Evolutionary conservation across 1,140 invertebrate genomes (phyloP).

Genomic region (Lordiphosa collinella): DNA sequence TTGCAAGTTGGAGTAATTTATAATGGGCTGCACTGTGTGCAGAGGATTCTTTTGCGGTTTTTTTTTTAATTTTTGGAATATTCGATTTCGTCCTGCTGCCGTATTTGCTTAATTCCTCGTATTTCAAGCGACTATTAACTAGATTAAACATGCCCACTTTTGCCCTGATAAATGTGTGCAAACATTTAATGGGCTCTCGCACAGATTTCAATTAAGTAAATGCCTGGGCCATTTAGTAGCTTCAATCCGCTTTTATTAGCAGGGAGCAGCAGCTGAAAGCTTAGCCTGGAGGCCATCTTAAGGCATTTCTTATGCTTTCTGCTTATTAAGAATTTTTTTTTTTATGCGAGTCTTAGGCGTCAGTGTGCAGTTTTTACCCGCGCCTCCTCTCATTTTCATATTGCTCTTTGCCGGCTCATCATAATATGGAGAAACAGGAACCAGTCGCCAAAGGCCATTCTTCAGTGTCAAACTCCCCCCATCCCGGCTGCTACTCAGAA

Average conservation of each 20-base stretch:
- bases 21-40: no score
- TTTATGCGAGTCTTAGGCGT: conserved; percentile 38
- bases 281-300: conserved; percentile 4
- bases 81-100: no score
- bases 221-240: conserved; percentile 61
- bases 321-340: conserved; percentile 62
- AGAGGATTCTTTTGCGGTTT: no score
- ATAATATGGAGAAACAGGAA: conserved; percentile 48
- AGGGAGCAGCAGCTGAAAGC: conserved; percentile 9
- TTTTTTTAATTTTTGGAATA: no score
- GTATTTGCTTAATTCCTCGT: no score
- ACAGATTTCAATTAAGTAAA: conserved; percentile 73
- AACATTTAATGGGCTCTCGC: conserved; percentile 47
- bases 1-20: no score
- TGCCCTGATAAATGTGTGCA: conserved; percentile 42
- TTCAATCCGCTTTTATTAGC: conserved; percentile 59
- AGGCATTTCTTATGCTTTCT: conserved; percentile 29
- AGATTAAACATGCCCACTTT: conserved; percentile 36
- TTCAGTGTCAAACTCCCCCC: conserved; percentile 66
- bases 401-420: conserved; percentile 58
- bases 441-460: conserved; percentile 58
- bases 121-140: no score
- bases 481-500: conserved; percentile 15
- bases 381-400: conserved; percentile 57
- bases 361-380: conserved; percentile 38